Conservation (phyloP, 1,140 invertebrate species). For the Saccostrea echinata region DNA sequence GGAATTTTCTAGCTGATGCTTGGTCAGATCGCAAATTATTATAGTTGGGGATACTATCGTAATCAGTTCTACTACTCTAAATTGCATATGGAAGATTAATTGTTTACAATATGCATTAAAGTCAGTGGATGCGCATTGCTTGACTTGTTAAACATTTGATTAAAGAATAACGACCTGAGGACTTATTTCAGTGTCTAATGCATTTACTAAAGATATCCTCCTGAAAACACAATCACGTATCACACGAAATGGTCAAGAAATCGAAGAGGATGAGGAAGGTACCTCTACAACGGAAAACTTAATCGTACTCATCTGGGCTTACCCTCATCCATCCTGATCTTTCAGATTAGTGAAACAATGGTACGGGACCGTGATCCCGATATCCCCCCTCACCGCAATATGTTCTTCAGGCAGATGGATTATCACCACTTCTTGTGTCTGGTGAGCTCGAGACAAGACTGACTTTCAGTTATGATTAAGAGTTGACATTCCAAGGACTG, state of each 20-base stretch:
- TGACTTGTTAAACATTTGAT: constrained; percentile 47
- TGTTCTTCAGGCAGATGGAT: constrained; percentile 49
- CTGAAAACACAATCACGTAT: constrained; percentile 48
- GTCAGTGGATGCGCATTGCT: constrained; percentile 45
- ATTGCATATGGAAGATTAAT: constrained; percentile 53
- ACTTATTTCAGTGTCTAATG: constrained; percentile 56
- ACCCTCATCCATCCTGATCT: too few species aligned
- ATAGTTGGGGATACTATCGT: too few species aligned
- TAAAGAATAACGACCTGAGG: constrained; percentile 55
- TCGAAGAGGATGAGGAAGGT: constrained; percentile 53
- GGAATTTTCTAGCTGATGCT: too few species aligned
- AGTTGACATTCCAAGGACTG: background rate
- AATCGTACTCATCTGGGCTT: too few species aligned
- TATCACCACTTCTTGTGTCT: too few species aligned
- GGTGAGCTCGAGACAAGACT: constrained; percentile 53
- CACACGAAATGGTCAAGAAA: constrained; percentile 41
- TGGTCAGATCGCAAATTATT: too few species aligned
- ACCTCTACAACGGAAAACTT: too few species aligned
- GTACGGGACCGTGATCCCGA: too few species aligned
- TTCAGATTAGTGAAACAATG: too few species aligned
- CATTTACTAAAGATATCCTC: constrained; percentile 53
- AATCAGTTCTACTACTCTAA: constrained; percentile 62
- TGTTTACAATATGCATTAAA: constrained; percentile 56
- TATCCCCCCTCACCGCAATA: constrained; percentile 9
- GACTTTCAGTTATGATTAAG: background rate